phyloP scores from a whole-genome alignment of 2,888 invertebrate genomes.

The Apotomis capreana region DNA sequence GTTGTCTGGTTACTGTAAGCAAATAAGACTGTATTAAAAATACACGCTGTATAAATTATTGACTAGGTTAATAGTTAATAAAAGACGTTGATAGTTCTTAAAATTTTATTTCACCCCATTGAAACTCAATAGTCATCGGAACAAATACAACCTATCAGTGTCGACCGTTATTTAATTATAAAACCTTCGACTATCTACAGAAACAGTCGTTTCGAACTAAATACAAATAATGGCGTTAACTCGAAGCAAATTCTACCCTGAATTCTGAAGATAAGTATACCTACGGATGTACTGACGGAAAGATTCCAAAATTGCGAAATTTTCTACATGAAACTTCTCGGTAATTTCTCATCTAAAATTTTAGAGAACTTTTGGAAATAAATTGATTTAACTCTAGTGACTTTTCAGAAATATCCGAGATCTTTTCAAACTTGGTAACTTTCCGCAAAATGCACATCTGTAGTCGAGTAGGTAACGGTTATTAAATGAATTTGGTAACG shows the following conservation, averaged over 20 bases:
- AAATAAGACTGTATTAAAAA: not conserved
- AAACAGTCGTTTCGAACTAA: constrained; percentile 50
- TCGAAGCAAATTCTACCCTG: constrained; percentile 58
- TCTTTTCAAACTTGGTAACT: no score
- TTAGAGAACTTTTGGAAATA: no score
- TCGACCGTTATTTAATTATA: constrained; percentile 58
- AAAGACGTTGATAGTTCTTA: constrained; percentile 66
- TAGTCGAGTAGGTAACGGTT: constrained; percentile 9
- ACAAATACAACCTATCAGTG: constrained; percentile 75
- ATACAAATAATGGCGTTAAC: constrained; percentile 48
- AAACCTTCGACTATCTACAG: constrained; percentile 65
- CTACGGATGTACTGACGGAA: no score
- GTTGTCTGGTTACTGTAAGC: no score
- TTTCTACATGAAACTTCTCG: no score
- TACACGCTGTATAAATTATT: constrained; percentile 8
- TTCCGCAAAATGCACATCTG: no score
- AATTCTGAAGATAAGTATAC: constrained; percentile 44
- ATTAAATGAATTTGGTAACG: constrained; percentile 44
- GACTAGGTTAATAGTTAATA: constrained; percentile 45
- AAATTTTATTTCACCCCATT: constrained; percentile 81
- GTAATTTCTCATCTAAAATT: no score
- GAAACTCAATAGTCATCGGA: constrained; percentile 76
- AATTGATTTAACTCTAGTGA: no score
- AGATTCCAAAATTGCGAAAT: no score
- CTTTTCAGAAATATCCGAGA: no score